These are phyloP conservation scores for Corythucha ciliata DNA, from an alignment of 2,888 invertebrate species.

Conservation along the genomic window DNA sequence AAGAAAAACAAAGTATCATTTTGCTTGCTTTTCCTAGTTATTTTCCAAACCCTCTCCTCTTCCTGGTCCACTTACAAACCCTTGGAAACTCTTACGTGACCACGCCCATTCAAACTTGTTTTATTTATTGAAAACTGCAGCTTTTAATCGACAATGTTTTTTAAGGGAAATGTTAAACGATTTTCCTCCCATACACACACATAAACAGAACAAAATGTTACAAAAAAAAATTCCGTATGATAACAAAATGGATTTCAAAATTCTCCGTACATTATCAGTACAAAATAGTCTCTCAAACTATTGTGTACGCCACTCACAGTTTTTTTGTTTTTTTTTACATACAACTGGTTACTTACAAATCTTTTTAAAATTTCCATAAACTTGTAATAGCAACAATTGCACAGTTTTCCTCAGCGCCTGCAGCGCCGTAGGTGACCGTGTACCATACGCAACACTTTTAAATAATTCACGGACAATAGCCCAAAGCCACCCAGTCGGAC, in stretches of 20 bases:
- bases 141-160: conserved; percentile 16
- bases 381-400: conserved; percentile 34
- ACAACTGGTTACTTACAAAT: conserved; percentile 23
- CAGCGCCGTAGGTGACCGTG: conserved; percentile 21
- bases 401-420: conserved; percentile 22
- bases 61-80: neutral
- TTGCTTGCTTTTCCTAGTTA: conserved; percentile 20
- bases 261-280: conserved; percentile 31
- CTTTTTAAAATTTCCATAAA: conserved; percentile 34
- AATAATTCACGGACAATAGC: conserved; percentile 35
- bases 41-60: neutral
- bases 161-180: too few species aligned
- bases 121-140: conserved; percentile 24
- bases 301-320: conserved; percentile 32
- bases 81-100: neutral
- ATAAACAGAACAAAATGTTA: conserved; percentile 8
- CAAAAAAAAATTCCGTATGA: too few species aligned
- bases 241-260: conserved; percentile 23
- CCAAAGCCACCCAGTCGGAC: conserved; percentile 33
- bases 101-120: conserved; percentile 1
- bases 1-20: conserved; percentile 19
- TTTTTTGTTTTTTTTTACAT: too few species aligned
- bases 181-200: conserved; percentile 23
- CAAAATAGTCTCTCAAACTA: conserved; percentile 35
- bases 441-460: conserved; percentile 36